Conservation (phyloP, 2,888 invertebrate species). For the Lasioglossum zephyrum region DNA sequence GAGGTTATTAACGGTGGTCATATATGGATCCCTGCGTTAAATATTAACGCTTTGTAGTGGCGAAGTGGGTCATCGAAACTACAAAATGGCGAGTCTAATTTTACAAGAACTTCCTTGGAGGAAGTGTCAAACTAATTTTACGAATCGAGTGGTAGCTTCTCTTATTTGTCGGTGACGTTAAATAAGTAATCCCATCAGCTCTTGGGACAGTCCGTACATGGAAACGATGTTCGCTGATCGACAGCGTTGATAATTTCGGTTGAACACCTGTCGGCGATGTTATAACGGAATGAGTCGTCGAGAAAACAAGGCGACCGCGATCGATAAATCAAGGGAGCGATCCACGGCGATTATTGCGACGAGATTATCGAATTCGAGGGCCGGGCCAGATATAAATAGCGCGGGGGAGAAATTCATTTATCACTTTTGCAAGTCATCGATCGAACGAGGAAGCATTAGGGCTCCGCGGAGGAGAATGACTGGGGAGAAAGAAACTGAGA, state of each 20-base stretch:
- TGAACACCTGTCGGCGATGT: not conserved
- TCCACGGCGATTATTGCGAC: constrained; percentile 55
- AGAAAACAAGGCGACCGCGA: not conserved
- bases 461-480: constrained; percentile 18
- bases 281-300: not conserved
- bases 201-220: not conserved
- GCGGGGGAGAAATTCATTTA: constrained; percentile 79
- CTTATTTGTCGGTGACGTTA: not conserved
- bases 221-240: not conserved
- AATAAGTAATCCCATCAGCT: not conserved
- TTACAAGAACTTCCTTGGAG: not conserved
- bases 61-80: not conserved
- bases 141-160: not conserved
- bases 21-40: not conserved
- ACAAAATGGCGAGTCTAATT: not conserved
- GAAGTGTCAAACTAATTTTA: not conserved
- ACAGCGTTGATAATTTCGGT: not conserved
- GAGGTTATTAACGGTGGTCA: not conserved
- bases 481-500: constrained; percentile 17
- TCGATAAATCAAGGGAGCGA: constrained; percentile 23
- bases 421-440: constrained; percentile 77
- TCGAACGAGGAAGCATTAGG: constrained; percentile 66
- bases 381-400: constrained; percentile 67
- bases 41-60: not conserved
- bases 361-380: constrained; percentile 72